A percentile compares a stretch with the other conserved stretches of the same genome.
phyloP scores from a whole-genome alignment of 30 jellyfish, hydroid and myxozoan genomes.

The Catostylus mosaicus region DNA sequence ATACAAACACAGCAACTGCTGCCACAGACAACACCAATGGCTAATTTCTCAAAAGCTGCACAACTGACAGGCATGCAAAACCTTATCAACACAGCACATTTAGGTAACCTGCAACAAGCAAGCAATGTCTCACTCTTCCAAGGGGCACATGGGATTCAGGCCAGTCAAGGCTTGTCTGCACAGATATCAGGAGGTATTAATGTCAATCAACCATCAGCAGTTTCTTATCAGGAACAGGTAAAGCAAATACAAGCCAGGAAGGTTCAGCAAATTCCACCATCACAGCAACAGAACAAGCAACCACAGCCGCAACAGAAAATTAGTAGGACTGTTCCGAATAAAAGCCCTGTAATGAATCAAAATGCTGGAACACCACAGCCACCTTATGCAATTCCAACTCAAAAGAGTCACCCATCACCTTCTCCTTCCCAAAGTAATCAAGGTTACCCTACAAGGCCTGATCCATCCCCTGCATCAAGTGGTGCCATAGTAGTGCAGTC shows the following conservation, averaged over 20 bases:
- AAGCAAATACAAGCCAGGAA: slow-evolving; percentile 57
- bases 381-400: slow-evolving; percentile 23
- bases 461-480: slow-evolving; percentile 58
- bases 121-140: slow-evolving; percentile 33
- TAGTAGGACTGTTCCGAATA: slow-evolving; percentile 29
- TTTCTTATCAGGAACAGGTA: slow-evolving; percentile 22
- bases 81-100: slow-evolving; percentile 34
- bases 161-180: slow-evolving; percentile 24
- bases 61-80: slow-evolving; percentile 35
- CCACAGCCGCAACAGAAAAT: slow-evolving; percentile 30
- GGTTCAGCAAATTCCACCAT: slow-evolving; percentile 26
- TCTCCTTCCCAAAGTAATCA: slow-evolving; percentile 61
- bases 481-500: slow-evolving; percentile 59
- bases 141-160: slow-evolving; percentile 29
- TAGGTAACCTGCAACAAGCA: slow-evolving; percentile 34
- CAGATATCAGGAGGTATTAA: slow-evolving; percentile 14
- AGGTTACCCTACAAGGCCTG: slow-evolving; percentile 42
- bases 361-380: slow-evolving; percentile 30
- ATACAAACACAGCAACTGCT: slow-evolving; percentile 17
- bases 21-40: slow-evolving; percentile 20
- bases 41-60: not conserved
- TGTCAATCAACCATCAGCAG: slow-evolving; percentile 36
- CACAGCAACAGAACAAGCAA: slow-evolving; percentile 44
- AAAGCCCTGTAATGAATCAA: slow-evolving; percentile 50
- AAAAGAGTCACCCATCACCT: slow-evolving; percentile 57